Evolutionary conservation across 92 coral and sea anemone genomes (phyloP).

Genomic region (Porites cylindrica): DNA sequence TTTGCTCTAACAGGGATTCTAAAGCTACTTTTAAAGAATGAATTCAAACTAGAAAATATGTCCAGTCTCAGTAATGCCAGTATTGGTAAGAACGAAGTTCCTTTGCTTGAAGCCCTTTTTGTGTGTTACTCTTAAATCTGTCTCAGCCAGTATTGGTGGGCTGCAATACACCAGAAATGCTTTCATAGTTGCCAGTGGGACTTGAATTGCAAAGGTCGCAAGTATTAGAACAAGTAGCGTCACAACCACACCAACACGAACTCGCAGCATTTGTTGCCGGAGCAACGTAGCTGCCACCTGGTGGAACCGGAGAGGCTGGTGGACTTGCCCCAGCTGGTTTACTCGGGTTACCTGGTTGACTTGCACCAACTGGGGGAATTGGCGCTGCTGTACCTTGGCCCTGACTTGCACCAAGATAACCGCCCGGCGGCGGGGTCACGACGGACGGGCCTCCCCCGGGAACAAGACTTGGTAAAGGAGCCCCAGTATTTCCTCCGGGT

Average conservation of each 20-base stretch:
- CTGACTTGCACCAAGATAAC: not conserved
- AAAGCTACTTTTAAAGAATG: no score
- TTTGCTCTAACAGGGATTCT: no score
- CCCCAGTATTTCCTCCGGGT: not conserved
- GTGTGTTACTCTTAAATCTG: not conserved
- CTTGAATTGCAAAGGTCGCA: constrained; percentile 29
- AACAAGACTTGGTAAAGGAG: not conserved
- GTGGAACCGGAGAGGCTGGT: not conserved
- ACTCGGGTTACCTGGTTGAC: no score
- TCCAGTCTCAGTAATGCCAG: no score
- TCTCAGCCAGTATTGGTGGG: not conserved
- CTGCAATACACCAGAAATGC: not conserved
- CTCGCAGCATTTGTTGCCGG: constrained; percentile 20
- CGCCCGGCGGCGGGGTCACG: not conserved
- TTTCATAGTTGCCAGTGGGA: not conserved
- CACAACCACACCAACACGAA: constrained; percentile 56
- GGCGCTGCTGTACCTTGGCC: not conserved
- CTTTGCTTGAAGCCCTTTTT: not conserved
- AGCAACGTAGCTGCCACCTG: not conserved
- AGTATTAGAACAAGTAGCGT: constrained; percentile 22
- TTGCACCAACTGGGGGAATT: not conserved
- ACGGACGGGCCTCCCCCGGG: not conserved
- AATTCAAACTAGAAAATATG: no score
- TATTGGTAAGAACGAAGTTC: no score
- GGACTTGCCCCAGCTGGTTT: not conserved